phyloP scores from a whole-genome alignment of 2,888 invertebrate species.

The Drosophila lutescens region DNA sequence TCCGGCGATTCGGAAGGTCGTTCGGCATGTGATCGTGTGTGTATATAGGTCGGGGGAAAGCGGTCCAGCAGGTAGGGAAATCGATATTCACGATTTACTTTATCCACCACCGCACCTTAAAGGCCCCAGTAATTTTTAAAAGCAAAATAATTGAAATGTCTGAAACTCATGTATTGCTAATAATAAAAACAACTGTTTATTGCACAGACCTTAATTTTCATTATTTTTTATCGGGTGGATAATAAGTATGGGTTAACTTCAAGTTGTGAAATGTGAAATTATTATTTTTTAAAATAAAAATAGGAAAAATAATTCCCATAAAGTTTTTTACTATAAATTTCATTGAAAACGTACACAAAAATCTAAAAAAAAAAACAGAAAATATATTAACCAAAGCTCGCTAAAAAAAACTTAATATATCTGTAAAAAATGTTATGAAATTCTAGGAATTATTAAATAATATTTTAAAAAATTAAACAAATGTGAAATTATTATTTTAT shows the following conservation, averaged over 20 bases:
- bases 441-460: no score
- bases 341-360: no score
- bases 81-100: neutral
- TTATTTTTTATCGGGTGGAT: neutral
- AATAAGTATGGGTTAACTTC: neutral
- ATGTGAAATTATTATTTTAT: no score
- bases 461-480: no score
- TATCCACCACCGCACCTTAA: neutral
- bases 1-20: conserved; percentile 25
- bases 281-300: no score
- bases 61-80: neutral
- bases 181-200: neutral
- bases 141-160: neutral
- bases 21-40: conserved; percentile 18
- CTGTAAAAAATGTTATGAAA: no score
- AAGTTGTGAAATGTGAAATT: no score
- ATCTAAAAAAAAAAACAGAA: no score
- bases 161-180: neutral
- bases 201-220: neutral
- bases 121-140: neutral
- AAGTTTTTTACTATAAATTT: no score
- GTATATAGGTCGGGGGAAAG: conserved; percentile 26
- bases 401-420: no score
- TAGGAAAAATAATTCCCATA: no score
- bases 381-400: no score